Evolutionary conservation across 2,113 vertebrate genomes (phyloP).

Genomic region (Panurus biarmicus): DNA sequence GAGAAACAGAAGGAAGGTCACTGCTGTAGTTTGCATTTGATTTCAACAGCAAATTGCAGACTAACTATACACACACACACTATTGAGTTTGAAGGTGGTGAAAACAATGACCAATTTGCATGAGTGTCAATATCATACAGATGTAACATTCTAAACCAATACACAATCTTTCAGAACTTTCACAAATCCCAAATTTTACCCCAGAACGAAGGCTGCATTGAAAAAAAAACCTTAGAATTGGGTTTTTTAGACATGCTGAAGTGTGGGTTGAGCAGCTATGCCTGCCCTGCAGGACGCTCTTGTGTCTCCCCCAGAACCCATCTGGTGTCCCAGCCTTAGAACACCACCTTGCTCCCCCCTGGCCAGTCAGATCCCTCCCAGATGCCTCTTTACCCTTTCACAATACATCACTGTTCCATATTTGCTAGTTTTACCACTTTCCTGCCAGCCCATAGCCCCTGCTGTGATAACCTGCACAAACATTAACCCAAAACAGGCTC

Average conservation of each 20-base stretch:
- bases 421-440: neutral
- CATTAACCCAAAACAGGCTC: neutral
- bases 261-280: neutral
- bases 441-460: neutral
- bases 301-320: accelerated
- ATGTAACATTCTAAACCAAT: neutral
- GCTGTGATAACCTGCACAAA: neutral
- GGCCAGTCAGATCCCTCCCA: neutral
- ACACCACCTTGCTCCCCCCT: neutral
- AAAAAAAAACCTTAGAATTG: neutral
- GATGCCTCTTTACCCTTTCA: neutral
- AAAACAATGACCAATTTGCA: neutral
- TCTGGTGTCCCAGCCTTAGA: neutral
- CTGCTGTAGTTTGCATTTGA: neutral
- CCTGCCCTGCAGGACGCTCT: neutral
- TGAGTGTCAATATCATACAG: neutral
- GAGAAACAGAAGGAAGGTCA: neutral
- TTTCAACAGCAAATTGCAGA: neutral
- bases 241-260: neutral
- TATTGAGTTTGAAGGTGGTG: neutral
- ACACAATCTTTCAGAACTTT: neutral
- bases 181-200: neutral
- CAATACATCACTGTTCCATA: neutral
- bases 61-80: too few relatives aligned
- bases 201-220: neutral